Evolutionary conservation across 2,797 vertebrate species (phyloP).

Genomic region (Trematomus bernacchii): DNA sequence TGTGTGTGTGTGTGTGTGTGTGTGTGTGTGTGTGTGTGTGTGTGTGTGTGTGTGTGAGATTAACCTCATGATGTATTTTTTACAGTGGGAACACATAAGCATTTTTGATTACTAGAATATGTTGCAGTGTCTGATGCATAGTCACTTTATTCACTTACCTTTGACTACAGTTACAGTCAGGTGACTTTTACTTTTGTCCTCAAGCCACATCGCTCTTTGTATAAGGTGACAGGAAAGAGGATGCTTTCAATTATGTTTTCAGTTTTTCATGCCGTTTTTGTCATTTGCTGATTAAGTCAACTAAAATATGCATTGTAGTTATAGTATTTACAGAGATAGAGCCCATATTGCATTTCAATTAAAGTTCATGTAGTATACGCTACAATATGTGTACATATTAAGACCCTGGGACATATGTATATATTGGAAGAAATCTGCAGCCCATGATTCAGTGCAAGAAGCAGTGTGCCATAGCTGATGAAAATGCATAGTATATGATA

Average conservation of each 20-base stretch:
- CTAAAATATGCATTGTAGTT: neutral
- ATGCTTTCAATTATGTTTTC: neutral
- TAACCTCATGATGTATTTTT: constrained; percentile 16
- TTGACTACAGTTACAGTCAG: neutral
- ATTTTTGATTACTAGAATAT: neutral
- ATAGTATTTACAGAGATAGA: neutral
- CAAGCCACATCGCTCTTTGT: constrained; percentile 2
- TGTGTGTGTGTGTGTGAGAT: too few species aligned
- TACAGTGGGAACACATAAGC: neutral
- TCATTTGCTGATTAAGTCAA: neutral
- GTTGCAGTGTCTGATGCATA: constrained; percentile 1
- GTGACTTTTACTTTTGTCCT: neutral
- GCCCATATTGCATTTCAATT: neutral
- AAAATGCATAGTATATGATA: neutral
- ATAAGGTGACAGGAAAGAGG: neutral
- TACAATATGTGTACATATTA: neutral
- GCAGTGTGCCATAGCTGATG: neutral
- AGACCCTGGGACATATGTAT: neutral
- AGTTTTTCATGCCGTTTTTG: neutral
- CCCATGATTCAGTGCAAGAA: neutral
- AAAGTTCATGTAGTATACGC: neutral
- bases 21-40: too few species aligned
- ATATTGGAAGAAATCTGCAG: neutral
- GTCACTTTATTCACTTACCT: constrained; percentile 1
- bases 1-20: too few species aligned